These are phyloP conservation scores for Phortica okadai DNA, from an alignment of 2,888 invertebrate species.

Conservation along the genomic window DNA sequence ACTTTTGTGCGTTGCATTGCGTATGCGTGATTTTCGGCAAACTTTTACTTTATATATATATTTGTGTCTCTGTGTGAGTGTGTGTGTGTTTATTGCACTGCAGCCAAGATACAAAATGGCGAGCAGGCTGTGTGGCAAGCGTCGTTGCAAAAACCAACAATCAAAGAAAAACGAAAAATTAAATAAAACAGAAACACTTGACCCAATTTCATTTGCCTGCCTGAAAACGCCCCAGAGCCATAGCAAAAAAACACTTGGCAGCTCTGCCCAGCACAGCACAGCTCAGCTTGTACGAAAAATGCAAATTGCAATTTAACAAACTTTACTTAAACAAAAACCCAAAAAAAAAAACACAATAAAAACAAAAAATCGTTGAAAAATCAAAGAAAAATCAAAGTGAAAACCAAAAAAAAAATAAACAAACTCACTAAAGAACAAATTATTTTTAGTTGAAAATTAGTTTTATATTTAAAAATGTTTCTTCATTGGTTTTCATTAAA, in stretches of 20 bases:
- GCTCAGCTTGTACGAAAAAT: constrained; percentile 5
- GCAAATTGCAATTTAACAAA: constrained; percentile 21
- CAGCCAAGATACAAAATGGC: background rate
- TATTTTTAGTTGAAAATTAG: background rate
- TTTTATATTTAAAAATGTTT: constrained; percentile 14
- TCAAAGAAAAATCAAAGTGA: background rate
- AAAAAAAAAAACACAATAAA: background rate
- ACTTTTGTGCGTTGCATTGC: constrained; percentile 1
- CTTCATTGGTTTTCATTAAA: background rate
- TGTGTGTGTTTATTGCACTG: background rate
- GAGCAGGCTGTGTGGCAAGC: background rate
- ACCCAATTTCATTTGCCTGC: constrained; percentile 4
- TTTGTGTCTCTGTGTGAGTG: background rate
- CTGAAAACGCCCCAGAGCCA: background rate
- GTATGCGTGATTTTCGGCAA: constrained; percentile 5
- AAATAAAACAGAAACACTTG: constrained; percentile 20
- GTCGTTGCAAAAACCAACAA: background rate
- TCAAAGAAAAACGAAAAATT: background rate
- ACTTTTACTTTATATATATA: constrained; percentile 2
- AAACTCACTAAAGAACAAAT: background rate
- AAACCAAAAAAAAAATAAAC: background rate
- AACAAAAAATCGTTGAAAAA: background rate
- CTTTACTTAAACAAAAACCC: background rate
- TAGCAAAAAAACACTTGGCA: too few relatives aligned
- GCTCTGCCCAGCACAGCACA: background rate